A percentile compares a stretch with the other conserved stretches of the same genome.
These are phyloP conservation scores for Scolopax mira DNA, from an alignment of 2,113 vertebrate genomes.

Conservation along the genomic window DNA sequence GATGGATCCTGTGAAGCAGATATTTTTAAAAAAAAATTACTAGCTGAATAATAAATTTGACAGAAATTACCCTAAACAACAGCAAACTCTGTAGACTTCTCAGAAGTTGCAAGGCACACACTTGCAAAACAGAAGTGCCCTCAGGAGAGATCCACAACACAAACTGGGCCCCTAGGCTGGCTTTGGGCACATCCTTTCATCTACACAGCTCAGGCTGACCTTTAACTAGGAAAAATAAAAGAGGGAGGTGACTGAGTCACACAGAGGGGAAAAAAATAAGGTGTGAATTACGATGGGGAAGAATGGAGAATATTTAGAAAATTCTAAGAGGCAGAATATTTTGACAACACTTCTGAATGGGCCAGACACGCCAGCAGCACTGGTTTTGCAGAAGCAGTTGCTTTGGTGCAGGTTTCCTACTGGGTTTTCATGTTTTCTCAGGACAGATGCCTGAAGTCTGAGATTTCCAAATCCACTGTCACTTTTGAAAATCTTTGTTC, in stretches of 20 bases:
- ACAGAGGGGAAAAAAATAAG: not conserved
- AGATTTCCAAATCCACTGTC: not conserved
- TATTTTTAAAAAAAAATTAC: not conserved
- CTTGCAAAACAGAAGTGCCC: conserved; percentile 34
- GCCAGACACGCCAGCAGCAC: not conserved
- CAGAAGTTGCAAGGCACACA: conserved; percentile 4
- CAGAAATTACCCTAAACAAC: conserved; percentile 23
- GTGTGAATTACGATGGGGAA: not conserved
- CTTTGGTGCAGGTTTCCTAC: not conserved
- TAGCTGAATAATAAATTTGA: not conserved
- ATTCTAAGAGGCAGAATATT: conserved; percentile 13
- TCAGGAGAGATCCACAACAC: conserved; percentile 31
- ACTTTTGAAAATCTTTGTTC: not conserved
- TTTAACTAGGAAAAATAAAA: conserved; percentile 51
- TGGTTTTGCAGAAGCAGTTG: not conserved
- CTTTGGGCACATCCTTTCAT: conserved; percentile 55
- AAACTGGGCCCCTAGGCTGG: conserved; percentile 54
- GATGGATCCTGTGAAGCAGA: conserved; percentile 5
- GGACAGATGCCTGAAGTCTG: not conserved
- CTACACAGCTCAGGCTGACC: conserved; percentile 36
- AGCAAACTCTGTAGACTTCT: conserved; percentile 28
- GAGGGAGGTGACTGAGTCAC: conserved; percentile 33
- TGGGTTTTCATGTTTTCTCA: not conserved
- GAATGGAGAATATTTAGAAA: not conserved
- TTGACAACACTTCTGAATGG: not conserved